phyloP scores from a whole-genome alignment of 2,888 invertebrate genomes.

The Hemicrepidius hirtus region DNA sequence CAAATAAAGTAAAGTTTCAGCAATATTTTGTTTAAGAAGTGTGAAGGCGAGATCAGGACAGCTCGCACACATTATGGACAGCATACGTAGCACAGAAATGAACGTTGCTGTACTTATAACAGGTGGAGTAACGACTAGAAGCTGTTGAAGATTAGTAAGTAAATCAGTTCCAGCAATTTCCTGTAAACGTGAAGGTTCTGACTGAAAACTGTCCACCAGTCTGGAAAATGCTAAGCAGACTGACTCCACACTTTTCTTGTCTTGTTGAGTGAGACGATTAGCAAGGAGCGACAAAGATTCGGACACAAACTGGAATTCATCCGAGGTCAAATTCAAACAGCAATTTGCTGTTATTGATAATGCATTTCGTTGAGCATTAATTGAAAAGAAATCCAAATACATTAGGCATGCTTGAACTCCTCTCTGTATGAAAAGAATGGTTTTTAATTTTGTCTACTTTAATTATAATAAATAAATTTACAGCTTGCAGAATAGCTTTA shows the following conservation, averaged over 20 bases:
- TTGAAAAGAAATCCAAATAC: conserved; percentile 98
- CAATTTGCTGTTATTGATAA: conserved; percentile 98
- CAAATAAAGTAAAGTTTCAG: conserved; percentile 94
- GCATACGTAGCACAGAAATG: conserved; percentile 96
- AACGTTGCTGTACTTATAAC: conserved; percentile 96
- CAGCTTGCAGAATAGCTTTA: conserved; percentile 95
- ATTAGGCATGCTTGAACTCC: conserved; percentile 97
- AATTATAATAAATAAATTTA: conserved; percentile 70
- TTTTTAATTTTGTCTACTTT: not conserved
- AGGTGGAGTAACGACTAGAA: conserved; percentile 96
- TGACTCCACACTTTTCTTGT: conserved; percentile 98
- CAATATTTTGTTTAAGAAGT: conserved; percentile 95
- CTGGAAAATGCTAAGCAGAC: conserved; percentile 97
- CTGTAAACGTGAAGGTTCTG: conserved; percentile 91
- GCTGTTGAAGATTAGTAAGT: conserved; percentile 93
- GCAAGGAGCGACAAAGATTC: conserved; percentile 92
- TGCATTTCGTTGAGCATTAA: conserved; percentile 97
- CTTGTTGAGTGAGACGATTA: conserved; percentile 86
- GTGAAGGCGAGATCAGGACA: conserved; percentile 96
- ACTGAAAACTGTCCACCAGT: conserved; percentile 96
- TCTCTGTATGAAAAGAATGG: conserved; percentile 76
- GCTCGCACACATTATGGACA: conserved; percentile 96
- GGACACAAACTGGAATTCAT: conserved; percentile 95
- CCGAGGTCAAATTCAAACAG: conserved; percentile 93
- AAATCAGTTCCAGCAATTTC: conserved; percentile 95